These are phyloP conservation scores for Rhizomys pruinosus DNA, from an alignment of 2,113 vertebrate species.

Conservation along the genomic window DNA sequence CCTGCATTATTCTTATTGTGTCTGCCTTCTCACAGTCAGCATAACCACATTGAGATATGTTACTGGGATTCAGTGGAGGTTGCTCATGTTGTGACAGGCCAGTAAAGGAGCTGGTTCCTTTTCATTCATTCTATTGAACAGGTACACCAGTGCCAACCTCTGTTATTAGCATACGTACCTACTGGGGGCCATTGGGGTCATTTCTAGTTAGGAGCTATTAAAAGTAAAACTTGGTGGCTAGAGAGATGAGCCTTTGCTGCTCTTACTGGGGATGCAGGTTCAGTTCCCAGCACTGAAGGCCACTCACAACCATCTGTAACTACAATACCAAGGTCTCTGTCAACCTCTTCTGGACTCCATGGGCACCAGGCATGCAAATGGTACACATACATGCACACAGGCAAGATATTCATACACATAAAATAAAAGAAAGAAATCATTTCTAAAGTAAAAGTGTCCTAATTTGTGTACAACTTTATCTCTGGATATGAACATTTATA, in stretches of 20 bases:
- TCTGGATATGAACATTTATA: background rate
- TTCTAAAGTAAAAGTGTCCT: too few relatives aligned
- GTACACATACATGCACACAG: too few relatives aligned
- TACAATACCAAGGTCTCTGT: too few relatives aligned
- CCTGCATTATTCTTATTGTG: background rate
- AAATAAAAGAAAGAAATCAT: too few relatives aligned
- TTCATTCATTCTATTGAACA: background rate
- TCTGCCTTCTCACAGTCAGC: background rate
- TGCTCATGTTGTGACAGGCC: background rate
- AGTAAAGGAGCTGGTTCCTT: background rate
- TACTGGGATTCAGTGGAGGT: background rate
- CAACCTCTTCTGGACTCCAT: too few relatives aligned
- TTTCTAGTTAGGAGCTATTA: background rate
- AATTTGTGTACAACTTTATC: background rate
- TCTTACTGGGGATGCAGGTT: too few relatives aligned
- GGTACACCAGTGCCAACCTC: background rate
- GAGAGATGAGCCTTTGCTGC: too few relatives aligned
- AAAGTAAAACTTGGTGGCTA: background rate
- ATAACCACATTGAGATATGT: background rate
- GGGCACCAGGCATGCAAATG: too few relatives aligned
- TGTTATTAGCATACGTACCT: background rate
- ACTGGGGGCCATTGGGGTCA: background rate
- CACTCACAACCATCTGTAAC: too few relatives aligned
- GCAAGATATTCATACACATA: too few relatives aligned
- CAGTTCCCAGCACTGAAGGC: too few relatives aligned